Conservation (phyloP, 2,797 vertebrate species). For the Poeciliopsis paucimaculata region DNA sequence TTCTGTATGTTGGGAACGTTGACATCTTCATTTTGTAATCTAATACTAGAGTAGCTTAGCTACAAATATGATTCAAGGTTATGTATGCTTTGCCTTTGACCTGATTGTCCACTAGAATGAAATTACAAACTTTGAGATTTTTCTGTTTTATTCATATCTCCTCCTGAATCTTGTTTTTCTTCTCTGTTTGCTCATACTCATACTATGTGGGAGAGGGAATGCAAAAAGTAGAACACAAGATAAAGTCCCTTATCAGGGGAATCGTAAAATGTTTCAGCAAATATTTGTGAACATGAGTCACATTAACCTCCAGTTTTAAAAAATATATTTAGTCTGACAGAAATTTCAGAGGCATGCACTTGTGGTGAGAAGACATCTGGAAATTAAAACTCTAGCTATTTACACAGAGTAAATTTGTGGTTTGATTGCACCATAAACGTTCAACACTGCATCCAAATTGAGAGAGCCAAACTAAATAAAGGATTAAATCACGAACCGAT, state of each 20-base stretch:
- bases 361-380: constrained; percentile 5
- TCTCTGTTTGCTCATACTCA: constrained; percentile 3
- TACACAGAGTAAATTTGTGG: background rate
- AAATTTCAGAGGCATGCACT: background rate
- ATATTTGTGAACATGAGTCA: constrained; percentile 13
- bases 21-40: background rate
- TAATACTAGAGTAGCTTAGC: background rate
- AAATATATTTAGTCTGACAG: background rate
- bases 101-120: background rate
- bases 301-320: background rate
- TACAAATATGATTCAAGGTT: background rate
- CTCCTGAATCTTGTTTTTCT: background rate
- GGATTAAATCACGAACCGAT: constrained; percentile 18
- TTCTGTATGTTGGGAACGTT: background rate
- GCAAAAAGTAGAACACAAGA: too few species aligned
- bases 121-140: background rate
- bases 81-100: background rate
- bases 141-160: background rate
- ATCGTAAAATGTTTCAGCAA: constrained; percentile 2
- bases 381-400: background rate
- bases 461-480: constrained; percentile 1
- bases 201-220: background rate
- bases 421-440: background rate
- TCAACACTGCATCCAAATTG: background rate
- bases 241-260: background rate